Base-by-base conservation (phyloP, 2,888 invertebrate genomes). In the Deilephila porcellus region DNA sequence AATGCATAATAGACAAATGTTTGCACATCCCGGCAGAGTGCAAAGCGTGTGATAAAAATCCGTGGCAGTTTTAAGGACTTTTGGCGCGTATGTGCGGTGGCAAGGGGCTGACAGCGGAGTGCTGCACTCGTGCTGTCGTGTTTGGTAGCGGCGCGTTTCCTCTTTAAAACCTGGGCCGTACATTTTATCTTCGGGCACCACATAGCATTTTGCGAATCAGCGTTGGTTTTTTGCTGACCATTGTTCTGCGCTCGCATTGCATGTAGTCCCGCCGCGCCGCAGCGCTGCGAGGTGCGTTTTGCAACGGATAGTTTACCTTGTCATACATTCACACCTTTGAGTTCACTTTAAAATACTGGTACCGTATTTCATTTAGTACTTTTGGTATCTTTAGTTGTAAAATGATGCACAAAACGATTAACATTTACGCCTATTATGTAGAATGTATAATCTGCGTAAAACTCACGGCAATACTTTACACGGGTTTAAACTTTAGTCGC, bases 381-480 rank as follows among this genome's bases (percentile, higher is more conserved):
- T 56, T 64, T 64, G 6, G 34, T 34, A 34, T 20, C 37, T 20
- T 64, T 20, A 8, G 45, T 20, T 34, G 1, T n/a, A n/a, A 17
- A 8, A n/a, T 17, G 0, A 25, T 20, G 25, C 25, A 52, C 34
- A 32, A 32, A 5, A 53, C 53, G 56, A n/a, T 56, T 56, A 56
- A 56, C 4, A 56, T 56, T 71, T 76, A 74, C 7, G 82, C 85
- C 90, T 85, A 92, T 93, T 90, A 89, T 90, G 93, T 90, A 92
- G 88, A 92, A 90, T 91, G 85, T 85, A 82, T 82, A 84, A 80
- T 80, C 77, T 85, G 86, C 90, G 92, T 92, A 90, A 92, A 93
- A 90, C 90, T 91, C 90, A 85, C 91, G 91, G 90, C 90, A 90
- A 93, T 93, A 91, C 90, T 92, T 93, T 93, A 93, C 93, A 91